phyloP scores from a whole-genome alignment of 2,797 vertebrate species.

The Gymnopithys bicolor region DNA sequence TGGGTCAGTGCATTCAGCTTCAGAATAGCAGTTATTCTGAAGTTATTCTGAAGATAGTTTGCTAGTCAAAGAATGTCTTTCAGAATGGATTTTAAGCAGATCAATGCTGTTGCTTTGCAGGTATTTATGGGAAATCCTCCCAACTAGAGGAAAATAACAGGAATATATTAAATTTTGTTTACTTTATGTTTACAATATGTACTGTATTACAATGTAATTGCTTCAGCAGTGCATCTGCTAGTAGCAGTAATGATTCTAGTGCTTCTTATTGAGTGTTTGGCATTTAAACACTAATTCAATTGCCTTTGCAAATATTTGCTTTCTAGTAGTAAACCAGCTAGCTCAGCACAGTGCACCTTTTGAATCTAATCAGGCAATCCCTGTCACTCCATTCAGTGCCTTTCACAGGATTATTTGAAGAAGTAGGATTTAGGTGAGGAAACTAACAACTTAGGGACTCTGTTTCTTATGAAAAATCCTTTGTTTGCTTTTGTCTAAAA shows the following conservation, averaged over 20 bases:
- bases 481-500: not conserved
- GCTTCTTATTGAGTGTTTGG: not conserved
- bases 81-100: not conserved
- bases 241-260: not conserved
- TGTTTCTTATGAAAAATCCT: not conserved
- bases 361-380: not conserved
- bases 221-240: not conserved
- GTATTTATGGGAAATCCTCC: not conserved
- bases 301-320: slow-evolving; percentile 9
- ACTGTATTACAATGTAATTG: not conserved
- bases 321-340: not conserved
- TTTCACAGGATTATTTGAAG: not conserved
- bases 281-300: slow-evolving; percentile 6
- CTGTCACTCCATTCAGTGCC: not conserved
- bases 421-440: not conserved
- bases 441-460: not conserved
- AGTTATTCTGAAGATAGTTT: not conserved
- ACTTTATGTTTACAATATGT: not conserved
- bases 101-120: not conserved
- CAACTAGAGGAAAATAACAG: not conserved
- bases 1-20: not conserved
- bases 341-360: not conserved
- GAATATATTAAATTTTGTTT: not conserved
- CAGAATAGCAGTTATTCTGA: not conserved
- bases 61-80: not conserved